Evolutionary conservation across 2,888 invertebrate genomes (phyloP).

Genomic region (Aporophyla lueneburgensis): DNA sequence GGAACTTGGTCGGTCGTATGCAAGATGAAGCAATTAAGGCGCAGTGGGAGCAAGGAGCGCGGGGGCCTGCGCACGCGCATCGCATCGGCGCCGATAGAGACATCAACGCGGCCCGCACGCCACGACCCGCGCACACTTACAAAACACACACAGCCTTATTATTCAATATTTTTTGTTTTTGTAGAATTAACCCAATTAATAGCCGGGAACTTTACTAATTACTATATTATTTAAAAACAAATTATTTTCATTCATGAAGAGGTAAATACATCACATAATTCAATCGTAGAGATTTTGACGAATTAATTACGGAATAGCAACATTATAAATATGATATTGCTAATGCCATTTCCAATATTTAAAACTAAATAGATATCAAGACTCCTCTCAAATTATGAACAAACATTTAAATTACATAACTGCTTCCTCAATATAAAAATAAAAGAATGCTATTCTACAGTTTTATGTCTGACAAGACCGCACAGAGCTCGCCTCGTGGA

Average conservation of each 20-base stretch:
- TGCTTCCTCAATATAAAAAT: conserved; percentile 77
- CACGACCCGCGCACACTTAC: conserved; percentile 63
- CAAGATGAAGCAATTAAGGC: conserved; percentile 91
- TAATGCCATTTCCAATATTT: conserved; percentile 28
- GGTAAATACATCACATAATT: background rate
- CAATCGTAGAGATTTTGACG: background rate
- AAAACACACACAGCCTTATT: conserved; percentile 52
- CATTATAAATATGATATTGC: conserved; percentile 20
- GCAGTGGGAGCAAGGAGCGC: conserved; percentile 78
- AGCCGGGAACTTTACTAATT: background rate
- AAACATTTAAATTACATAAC: conserved; percentile 74
- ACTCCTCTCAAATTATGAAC: conserved; percentile 62
- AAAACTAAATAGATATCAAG: conserved; percentile 42
- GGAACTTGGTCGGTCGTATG: conserved; percentile 84
- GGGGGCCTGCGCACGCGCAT: conserved; percentile 84
- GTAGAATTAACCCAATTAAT: conserved; percentile 8
- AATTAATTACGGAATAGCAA: background rate
- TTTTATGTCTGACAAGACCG: conserved; percentile 87
- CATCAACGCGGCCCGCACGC: conserved; percentile 84
- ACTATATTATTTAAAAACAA: background rate
- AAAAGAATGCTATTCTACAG: conserved; percentile 84
- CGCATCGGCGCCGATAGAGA: conserved; percentile 88
- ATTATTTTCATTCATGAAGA: conserved; percentile 3
- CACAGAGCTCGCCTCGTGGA: conserved; percentile 89
- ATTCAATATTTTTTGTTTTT: conserved; percentile 30